Evolutionary conservation across 2,888 invertebrate genomes (phyloP), one percentile per base, ranked within the genome.

Genomic region (Aspidiotus destructor): DNA sequence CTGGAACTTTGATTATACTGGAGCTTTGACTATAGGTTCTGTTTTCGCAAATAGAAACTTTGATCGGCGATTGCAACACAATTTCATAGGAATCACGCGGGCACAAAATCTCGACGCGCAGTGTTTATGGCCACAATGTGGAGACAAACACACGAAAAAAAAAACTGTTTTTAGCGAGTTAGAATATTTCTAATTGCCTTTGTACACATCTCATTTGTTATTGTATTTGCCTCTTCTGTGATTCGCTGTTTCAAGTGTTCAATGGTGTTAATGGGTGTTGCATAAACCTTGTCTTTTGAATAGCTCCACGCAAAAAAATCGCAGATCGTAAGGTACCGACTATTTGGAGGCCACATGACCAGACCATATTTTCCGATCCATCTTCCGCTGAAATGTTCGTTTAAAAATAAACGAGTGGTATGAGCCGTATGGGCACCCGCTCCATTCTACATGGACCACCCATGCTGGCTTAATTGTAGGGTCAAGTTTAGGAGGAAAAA

Each of bases 271-370:
- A 55, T n/a, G 8, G 57, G 57, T 10, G n/a, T n/a, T 55, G 57
- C n/a, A 16, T 55, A 55, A 55, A 55, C 57, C n/a, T 16, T 55
- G 8, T n/a, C 17, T 55, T 55, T 55, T 15, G n/a, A n/a, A n/a
- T n/a, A n/a, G n/a, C n/a, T n/a, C n/a, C n/a, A n/a, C n/a, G n/a
- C n/a, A n/a, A n/a, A n/a, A n/a, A n/a, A n/a, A 55, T 55, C 57
- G 8, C 8, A 55, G 8, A n/a, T 15, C n/a, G 57, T 55, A 10
- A 55, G n/a, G n/a, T 55, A 9, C 15, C 10, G 57, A 15, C 57
- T 55, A n/a, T 55, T 11, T 11, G 57, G 57, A 9, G 57, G 57
- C 17, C 57, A 55, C n/a, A 16, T 9, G 17, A 55, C 8, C 9
- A 15, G 57, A 8, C 57, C 57, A 9, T 9, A 9, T 55, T 15